Evolutionary conservation across 2,113 vertebrate species (phyloP), one percentile per base, ranked within the genome.

Genomic region (Elachura formosa): DNA sequence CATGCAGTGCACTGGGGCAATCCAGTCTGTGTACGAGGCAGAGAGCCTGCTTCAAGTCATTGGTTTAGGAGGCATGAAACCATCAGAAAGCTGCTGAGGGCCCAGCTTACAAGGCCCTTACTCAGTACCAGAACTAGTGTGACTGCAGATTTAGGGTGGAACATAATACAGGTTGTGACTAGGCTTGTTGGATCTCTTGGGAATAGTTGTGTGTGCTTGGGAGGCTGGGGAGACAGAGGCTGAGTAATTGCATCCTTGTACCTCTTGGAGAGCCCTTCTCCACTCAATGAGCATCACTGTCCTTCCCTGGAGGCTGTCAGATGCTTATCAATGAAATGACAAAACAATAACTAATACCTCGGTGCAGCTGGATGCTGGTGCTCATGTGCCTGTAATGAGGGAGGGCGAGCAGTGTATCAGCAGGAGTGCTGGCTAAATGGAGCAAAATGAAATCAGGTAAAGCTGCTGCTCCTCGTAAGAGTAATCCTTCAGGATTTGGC

Each of bases 401-500:
- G 45, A 69, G 13, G 49, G 29, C 2, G 23, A 92, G 43, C n/a
- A 40, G 48, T 0, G 0, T 3, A 29, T 10, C 61, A 63, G 62
- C 45, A 72, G 46, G 63, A 69, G 51, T 0, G 0, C 72, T 18
- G 87, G 48, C 59, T 85, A 75, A 94, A 79, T 3, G 36, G 51
- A 94, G 72, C 48, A 83, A 72, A 89, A 45, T 33, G 28, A 71
- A 88, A 90, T 67, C 67, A 49, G 84, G 86, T 55, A 71, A 29
- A 2, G 4, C 26, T 63, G 74, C 71, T 87, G 59, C 78, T 94
- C 77, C 69, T 63, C 23, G 7, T 45, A 17, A 90, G 78, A 83
- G n/a, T 7, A 45, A 91, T 91, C 91, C 89, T 94, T 61, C 67
- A 91, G 94, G 89, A 94, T 90, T 85, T 93, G 78, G 25, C 93